phyloP scores from a whole-genome alignment of 2,888 invertebrate species.

The Gandaritis pyraliata region DNA sequence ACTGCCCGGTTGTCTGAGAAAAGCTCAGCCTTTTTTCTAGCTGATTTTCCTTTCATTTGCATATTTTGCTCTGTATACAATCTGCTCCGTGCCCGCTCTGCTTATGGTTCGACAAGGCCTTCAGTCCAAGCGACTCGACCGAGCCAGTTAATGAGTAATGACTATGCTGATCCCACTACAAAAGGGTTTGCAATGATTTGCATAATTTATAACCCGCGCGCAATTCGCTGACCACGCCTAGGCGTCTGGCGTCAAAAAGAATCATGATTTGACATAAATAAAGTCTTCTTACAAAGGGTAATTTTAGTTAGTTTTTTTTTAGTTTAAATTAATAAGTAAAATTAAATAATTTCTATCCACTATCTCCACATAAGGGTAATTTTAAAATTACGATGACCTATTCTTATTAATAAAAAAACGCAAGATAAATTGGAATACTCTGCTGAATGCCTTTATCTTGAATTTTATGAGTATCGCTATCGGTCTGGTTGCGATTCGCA shows the following conservation, averaged over 20 bases:
- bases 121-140: conserved; percentile 8
- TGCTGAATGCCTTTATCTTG: background rate
- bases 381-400: too few relatives aligned
- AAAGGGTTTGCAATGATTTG: conserved; percentile 31
- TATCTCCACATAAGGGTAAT: too few relatives aligned
- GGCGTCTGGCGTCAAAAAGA: conserved; percentile 1
- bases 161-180: conserved; percentile 28
- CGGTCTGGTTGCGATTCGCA: conserved; percentile 16
- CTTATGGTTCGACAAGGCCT: background rate
- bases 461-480: conserved; percentile 2
- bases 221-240: background rate
- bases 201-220: conserved; percentile 16
- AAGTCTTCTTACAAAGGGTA: background rate
- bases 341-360: too few relatives aligned
- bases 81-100: background rate
- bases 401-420: too few relatives aligned
- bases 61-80: too few relatives aligned
- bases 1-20: too few relatives aligned
- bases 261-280: background rate
- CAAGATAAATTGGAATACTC: too few relatives aligned
- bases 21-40: too few relatives aligned
- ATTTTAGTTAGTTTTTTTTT: too few relatives aligned
- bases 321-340: too few relatives aligned
- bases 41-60: too few relatives aligned
- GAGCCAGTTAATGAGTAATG: conserved; percentile 30